These are phyloP conservation scores for Fundulus diaphanus DNA, from an alignment of 2,797 vertebrate genomes.

Conservation along the genomic window DNA sequence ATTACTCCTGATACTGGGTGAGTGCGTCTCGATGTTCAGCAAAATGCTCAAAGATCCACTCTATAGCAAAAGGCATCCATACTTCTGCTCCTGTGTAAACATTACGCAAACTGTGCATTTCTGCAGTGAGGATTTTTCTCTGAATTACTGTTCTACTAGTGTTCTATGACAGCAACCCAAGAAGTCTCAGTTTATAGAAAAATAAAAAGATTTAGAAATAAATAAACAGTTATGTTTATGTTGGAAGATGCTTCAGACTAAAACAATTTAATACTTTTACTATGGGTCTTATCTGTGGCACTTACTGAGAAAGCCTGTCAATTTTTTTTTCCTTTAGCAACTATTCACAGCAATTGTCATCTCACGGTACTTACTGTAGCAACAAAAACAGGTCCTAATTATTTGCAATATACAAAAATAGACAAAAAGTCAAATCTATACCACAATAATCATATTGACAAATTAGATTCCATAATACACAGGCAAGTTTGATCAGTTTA, in stretches of 20 bases:
- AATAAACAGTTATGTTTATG: neutral
- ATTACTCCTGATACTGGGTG: constrained; percentile 74
- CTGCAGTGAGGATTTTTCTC: constrained; percentile 9
- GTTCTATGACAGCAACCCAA: constrained; percentile 8
- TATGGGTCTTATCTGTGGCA: too few species aligned
- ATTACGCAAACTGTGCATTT: constrained; percentile 29
- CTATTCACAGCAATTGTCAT: neutral
- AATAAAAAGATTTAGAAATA: neutral
- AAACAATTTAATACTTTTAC: neutral
- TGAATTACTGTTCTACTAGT: neutral
- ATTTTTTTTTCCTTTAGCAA: neutral
- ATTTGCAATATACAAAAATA: neutral
- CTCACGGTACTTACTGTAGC: neutral
- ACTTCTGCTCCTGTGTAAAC: constrained; percentile 38
- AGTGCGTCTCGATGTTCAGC: constrained; percentile 51
- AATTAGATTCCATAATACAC: neutral
- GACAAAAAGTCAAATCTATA: neutral
- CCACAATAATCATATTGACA: neutral
- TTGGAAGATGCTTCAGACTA: neutral
- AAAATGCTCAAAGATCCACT: constrained; percentile 60
- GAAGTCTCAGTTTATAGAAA: neutral
- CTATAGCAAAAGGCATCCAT: constrained; percentile 30
- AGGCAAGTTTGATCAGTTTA: neutral
- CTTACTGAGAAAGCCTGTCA: too few species aligned
- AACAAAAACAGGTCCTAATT: neutral